A percentile compares a stretch with the other conserved stretches of the same genome.
These are phyloP conservation scores for Rhyacophila evoluta DNA, from an alignment of 2,888 invertebrate species.

Conservation along the genomic window DNA sequence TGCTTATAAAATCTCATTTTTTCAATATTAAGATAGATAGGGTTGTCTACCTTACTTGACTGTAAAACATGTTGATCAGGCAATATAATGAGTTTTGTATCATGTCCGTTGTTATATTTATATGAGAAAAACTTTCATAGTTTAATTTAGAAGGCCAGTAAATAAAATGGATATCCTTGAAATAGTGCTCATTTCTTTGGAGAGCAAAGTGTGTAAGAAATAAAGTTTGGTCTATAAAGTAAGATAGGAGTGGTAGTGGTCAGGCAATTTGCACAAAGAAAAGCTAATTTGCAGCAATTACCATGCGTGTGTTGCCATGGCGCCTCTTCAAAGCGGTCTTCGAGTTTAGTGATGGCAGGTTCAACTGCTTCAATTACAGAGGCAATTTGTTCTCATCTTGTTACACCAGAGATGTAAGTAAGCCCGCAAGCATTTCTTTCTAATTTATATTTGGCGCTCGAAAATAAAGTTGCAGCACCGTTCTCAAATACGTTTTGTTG, in stretches of 20 bases:
- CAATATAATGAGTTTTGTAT: too few species aligned
- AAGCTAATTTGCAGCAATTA: slow-evolving; percentile 3
- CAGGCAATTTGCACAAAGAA: slow-evolving; percentile 3
- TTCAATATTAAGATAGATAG: too few species aligned
- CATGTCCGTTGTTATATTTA: too few species aligned
- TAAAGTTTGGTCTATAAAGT: background rate
- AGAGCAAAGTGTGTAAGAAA: background rate
- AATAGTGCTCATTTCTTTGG: background rate
- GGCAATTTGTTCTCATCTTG: slow-evolving; percentile 1
- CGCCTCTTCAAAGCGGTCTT: background rate
- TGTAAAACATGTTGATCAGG: too few species aligned
- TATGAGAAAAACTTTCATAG: too few species aligned
- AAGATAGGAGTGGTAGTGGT: background rate
- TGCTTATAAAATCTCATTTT: too few species aligned
- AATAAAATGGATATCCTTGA: background rate
- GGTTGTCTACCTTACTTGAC: too few species aligned
- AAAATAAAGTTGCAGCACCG: too few species aligned
- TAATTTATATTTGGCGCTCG: background rate
- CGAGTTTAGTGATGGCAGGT: background rate
- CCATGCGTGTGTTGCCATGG: background rate
- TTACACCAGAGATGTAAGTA: background rate
- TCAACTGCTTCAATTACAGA: slow-evolving; percentile 8
- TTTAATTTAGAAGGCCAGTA: too few species aligned
- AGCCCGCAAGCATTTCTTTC: background rate
- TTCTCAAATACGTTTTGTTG: too few species aligned